Conservation (phyloP, 2,113 vertebrate genomes). For the Galeopterus variegatus region DNA sequence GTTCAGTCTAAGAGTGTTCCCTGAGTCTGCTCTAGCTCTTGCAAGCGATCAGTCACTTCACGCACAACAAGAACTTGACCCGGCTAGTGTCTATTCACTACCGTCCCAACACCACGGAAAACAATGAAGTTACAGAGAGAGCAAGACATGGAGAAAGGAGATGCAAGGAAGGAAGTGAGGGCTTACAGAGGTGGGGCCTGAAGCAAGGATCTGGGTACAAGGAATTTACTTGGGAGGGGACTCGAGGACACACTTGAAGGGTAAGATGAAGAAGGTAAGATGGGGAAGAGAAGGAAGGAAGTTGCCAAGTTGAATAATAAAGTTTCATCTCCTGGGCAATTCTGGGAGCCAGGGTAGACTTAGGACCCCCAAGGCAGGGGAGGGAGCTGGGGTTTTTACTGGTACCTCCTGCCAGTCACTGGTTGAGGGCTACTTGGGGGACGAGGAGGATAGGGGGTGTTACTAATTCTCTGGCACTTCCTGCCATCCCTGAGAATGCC, state of each 20-base stretch:
- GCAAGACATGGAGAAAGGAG: background rate
- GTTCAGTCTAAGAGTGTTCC: background rate
- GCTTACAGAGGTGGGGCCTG: background rate
- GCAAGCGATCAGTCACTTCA: background rate
- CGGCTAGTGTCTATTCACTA: background rate
- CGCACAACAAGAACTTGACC: background rate
- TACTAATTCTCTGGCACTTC: background rate
- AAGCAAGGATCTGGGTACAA: background rate
- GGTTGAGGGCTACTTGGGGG: background rate
- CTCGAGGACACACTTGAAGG: background rate
- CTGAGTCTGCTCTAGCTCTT: background rate
- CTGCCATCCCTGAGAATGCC: background rate
- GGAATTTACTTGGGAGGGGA: background rate
- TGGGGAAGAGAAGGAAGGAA: rapidly evolving
- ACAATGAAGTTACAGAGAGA: background rate
- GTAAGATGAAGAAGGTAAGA: background rate
- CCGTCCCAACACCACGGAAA: background rate
- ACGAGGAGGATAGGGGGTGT: background rate
- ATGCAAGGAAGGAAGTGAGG: background rate
- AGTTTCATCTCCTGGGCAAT: background rate
- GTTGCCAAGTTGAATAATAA: background rate
- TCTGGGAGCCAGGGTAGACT: background rate
- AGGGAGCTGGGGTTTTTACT: background rate
- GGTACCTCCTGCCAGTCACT: background rate
- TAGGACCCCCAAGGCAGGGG: background rate